Evolutionary conservation across 2,113 vertebrate genomes (phyloP), one percentile per base, ranked within the genome.

Genomic region (Indicator indicator): DNA sequence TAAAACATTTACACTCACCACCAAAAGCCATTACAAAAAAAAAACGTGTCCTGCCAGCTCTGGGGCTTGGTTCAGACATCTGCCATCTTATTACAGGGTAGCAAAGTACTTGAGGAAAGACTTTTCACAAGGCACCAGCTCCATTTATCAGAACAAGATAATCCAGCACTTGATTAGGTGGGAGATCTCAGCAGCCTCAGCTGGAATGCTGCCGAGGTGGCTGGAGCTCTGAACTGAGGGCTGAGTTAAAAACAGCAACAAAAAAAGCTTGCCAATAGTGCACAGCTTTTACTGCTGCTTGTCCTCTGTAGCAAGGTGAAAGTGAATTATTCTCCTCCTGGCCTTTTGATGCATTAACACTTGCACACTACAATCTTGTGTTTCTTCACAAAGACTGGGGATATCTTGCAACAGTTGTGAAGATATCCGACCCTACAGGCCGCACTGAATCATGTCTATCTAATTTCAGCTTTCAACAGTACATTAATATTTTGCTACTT

Each of bases 111-210:
- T 95, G 93, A 96, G 97, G 85, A 94, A 98, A 97, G 96, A 97
- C 97, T 97, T 97, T 97, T 97, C 95, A 97, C 36, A 62, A 97
- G 94, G 94, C 95, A 95, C 94, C 68, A 70, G 95, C 97, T 98
- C 97, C 98, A 97, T 98, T 98, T 98, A 98, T 97, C 97, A 98
- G 97, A 95, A 98, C 97, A 97, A 98, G 97, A 98, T 98, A 98
- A 98, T 98, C 97, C 97, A 95, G 95, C 86, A 96, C 96, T 98
- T 97, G 97, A 97, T 98, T 97, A 98, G 97, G 97, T 97, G 85
- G 96, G 91, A 97, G 97, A 97, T 97, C 97, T 97, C 97, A 97
- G 93, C 69, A 94, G 91, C 90, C 96, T 88, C 92, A 95, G 72
- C 83, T 96, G 97, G 83, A 95, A 83, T 2, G 16, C 64, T 86